Base-by-base conservation (phyloP, 2,113 vertebrate genomes). In the Alosa alosa region DNA sequence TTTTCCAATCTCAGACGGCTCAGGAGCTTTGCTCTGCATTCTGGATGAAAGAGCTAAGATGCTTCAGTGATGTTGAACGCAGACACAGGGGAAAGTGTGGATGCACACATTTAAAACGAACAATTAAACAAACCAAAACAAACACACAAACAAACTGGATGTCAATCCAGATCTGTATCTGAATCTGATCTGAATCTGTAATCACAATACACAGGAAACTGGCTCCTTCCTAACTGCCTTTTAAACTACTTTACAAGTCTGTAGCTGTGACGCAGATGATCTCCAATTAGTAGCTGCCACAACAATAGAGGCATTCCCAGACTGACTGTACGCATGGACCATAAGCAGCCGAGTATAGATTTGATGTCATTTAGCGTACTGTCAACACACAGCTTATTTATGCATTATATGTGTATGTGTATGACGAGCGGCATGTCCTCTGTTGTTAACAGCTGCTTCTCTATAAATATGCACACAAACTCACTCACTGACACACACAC, bases 281-380 rank as follows among this genome's bases (percentile, higher is more conserved):
- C 25, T 39, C 72, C 31, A 78, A 78, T 78, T 78, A 36, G 72
- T 15, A 1, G 15, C 31, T 0, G 72, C 31, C 72, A 78, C 72
- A 72, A 72, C 64, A 78, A 78, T 78, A 39, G 72, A 78, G 10
- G 2, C 72, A 78, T 78, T 78, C 72, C 72, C 4, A 78, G 72
- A 78, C 36, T 78, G 72, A 78, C 72, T 31, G 39, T 39, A 78
- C 11, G 4, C 13, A 72, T 3, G 13, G 31, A 18, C 64, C 36
- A 72, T 36, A 39, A 13, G 31, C 31, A 15, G 7, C 72, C 31
- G 31, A 78, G 72, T 36, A 78, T 78, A 78, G 72, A 78, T 39
- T 78, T 78, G 25, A 78, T 39, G 36, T 78, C 31, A 78, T 78
- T 78, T 17, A 39, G 10, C 15, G 31, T 5, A 41, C 72, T 78